These are phyloP conservation scores for Chrysaora quinquecirrha DNA, from an alignment of 30 jellyfish, hydroid and myxozoan genomes.

Conservation along the genomic window DNA sequence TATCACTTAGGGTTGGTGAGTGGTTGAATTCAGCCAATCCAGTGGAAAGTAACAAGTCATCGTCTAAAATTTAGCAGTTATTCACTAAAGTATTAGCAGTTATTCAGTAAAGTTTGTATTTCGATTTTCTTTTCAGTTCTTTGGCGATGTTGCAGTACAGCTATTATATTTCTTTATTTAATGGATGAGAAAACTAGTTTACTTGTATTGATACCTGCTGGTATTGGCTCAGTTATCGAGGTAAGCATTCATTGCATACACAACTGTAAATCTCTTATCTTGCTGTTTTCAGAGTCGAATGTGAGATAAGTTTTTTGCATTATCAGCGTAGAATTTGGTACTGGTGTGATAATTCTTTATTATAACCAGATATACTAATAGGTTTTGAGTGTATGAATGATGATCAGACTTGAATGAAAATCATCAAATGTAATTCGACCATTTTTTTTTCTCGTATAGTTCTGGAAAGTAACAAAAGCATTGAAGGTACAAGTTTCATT, in stretches of 20 bases:
- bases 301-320: no score
- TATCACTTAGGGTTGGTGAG: conserved; percentile 93
- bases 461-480: conserved; percentile 93
- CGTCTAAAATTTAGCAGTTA: no score
- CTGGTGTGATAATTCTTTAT: no score
- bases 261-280: neutral
- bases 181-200: conserved; percentile 95
- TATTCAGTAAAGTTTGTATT: no score
- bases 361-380: no score
- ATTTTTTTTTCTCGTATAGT: conserved; percentile 30
- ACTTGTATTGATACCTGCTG: conserved; percentile 97
- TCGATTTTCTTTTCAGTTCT: conserved; percentile 75
- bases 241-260: conserved; percentile 48
- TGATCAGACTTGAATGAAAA: no score
- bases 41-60: no score
- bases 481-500: conserved; percentile 76
- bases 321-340: no score
- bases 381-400: no score
- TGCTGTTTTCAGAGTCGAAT: neutral
- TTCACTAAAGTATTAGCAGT: no score
- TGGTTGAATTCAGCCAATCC: neutral
- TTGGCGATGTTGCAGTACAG: conserved; percentile 97
- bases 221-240: conserved; percentile 94
- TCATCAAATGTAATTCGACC: no score
- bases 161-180: conserved; percentile 85